Evolutionary conservation across 2,797 vertebrate genomes (phyloP), one percentile per base, ranked within the genome.

Genomic region (Tenualosa ilisha): DNA sequence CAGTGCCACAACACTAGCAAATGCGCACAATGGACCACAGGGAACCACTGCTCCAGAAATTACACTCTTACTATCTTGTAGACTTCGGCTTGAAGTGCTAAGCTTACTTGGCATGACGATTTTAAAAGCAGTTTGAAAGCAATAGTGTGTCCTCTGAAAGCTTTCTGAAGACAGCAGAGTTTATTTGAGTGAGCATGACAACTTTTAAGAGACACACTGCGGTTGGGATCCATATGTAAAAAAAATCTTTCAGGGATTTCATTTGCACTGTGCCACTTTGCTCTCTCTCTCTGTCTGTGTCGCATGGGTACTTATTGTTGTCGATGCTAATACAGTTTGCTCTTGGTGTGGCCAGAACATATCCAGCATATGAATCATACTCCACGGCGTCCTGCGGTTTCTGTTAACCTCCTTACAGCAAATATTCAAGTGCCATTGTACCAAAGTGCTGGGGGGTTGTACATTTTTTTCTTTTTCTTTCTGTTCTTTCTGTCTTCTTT

Each of bases 351-450:
- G 24, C 31, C 9, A 37, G 12, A 26, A 31, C 31, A 72, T 12
- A 72, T 13, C 31, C 3, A 13, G 31, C 31, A 26, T 11, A 72
- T 72, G 26, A 72, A 37, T 72, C 26, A 72, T 3, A 17, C 68
- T 75, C 13, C 15, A 40, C 17, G 37, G 63, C 11, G 13, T 68
- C 26, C 24, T 43, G 31, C 13, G 7, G 68, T 40, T 37, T 37
- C 37, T 75, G 68, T 75, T 75, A 17, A 75, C 12, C 40, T 75
- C 68, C 68, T 5, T 40, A 75, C 31, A 75, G 37, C 2, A 75
- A 75, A 75, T 75, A 43, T 75, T 75, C 31, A 43, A 75, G 31
- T 75, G 68, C 17, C 40, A 75, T 75, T 75, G 68, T 75, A 37
- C 37, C 3, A 43, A 43, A 17, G 20, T 13, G 15, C 13, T 75